Base-by-base conservation (phyloP, 2,797 vertebrate species). In the Natrix natrix region DNA sequence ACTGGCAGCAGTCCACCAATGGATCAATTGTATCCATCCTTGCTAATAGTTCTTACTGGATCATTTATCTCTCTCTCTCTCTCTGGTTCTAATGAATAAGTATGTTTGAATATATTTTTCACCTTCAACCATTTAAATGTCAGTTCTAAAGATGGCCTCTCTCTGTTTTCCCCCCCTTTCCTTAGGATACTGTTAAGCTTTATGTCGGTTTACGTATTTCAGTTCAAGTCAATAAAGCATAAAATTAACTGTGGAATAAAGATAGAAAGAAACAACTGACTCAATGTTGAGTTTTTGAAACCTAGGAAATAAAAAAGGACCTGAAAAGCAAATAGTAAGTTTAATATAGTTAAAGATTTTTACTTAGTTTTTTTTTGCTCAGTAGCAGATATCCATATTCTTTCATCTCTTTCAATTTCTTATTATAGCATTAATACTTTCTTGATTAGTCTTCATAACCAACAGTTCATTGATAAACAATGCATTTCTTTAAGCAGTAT, bases 31-130 rank as follows among this genome's bases (percentile, higher is more conserved):
- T 88, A 16, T 20, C 28, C 26, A 28, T 48, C 48, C 1, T 57
- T 60, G 17, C 14, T 83, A 63, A 24, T 13, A n/a, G 28, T 28
- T 69, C n/a, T 10, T 20, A 91, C 52, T 88, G 54, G n/a, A 91
- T 87, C 14, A 43, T 28, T 88, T 37, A 54, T 48, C 10, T 20
- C 22, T 24, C 37, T 83, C 43, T 43, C 37, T 83, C 43, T 43
- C 74, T 48, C 22, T 83, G 37, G 93, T 88, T 94, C 86, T 93
- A 95, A 93, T 94, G 48, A 69, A 90, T 93, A 52, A 89, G 54
- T 32, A 95, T 24, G 32, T 92, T 96, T 93, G 92, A 95, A 89
- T 94, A 89, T 94, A 60, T 61, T n/a, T 92, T 95, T 94, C 86
- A 83, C 56, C 11, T 86, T 17, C 60, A 87, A 86, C 83, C 90